Conservation (phyloP, 2,797 vertebrate species). For the Phrynocephalus vlangalii region DNA sequence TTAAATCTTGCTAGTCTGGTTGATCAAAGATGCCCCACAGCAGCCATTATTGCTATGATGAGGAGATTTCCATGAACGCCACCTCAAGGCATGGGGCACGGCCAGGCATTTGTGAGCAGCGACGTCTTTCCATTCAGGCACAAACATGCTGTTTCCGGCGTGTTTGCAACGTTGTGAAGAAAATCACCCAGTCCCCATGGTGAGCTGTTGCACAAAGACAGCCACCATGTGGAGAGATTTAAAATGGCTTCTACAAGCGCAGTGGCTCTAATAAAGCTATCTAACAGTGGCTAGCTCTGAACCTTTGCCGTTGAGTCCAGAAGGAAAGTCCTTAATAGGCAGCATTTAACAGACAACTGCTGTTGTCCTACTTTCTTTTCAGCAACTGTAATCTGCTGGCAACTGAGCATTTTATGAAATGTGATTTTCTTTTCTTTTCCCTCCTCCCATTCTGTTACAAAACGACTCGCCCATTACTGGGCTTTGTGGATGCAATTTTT, state of each 20-base stretch:
- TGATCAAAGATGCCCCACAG: background rate
- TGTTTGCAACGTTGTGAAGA: background rate
- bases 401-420: background rate
- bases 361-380: conserved; percentile 56
- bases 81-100: background rate
- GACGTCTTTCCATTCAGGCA: background rate
- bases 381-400: conserved; percentile 40
- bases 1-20: background rate
- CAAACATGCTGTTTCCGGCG: background rate
- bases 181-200: background rate
- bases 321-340: conserved; percentile 6
- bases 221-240: conserved; percentile 15
- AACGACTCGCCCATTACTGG: conserved; percentile 36
- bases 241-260: background rate
- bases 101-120: background rate
- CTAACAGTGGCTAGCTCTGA: conserved; percentile 44
- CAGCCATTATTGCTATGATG: background rate
- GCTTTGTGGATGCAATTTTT: conserved; percentile 21
- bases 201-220: conserved; percentile 38
- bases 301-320: conserved; percentile 47
- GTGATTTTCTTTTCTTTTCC: background rate
- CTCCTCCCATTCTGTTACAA: conserved; percentile 27
- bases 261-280: conserved; percentile 9
- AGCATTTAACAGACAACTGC: background rate
- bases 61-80: background rate